Conservation (phyloP, 2,113 vertebrate genomes). For the Mesocricetus auratus region DNA sequence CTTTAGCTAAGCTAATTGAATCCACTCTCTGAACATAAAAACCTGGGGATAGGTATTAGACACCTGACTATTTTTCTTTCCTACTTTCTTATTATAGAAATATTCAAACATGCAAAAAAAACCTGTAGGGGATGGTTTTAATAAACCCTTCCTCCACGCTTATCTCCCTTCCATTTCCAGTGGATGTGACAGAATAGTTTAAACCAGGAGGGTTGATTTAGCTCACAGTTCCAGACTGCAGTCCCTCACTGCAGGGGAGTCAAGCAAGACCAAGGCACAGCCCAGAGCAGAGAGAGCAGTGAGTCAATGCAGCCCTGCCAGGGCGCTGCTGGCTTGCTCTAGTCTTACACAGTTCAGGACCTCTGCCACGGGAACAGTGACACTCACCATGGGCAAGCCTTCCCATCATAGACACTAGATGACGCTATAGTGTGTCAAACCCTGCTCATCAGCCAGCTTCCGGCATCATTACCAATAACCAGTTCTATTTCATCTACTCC, state of each 20-base stretch:
- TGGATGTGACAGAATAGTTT: not conserved
- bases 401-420: not conserved
- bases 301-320: not conserved
- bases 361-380: not conserved
- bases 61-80: not conserved
- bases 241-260: not conserved
- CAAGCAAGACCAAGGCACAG: too few species aligned
- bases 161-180: not conserved
- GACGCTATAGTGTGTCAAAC: not conserved
- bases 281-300: not conserved
- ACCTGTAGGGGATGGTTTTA: not conserved
- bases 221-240: not conserved
- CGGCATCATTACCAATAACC: not conserved
- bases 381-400: not conserved
- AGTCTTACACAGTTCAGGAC: not conserved
- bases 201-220: not conserved
- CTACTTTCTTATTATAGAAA: conserved; percentile 31
- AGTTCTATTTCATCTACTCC: not conserved
- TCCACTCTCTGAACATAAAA: not conserved
- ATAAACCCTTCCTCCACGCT: not conserved
- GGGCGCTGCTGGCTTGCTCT: not conserved
- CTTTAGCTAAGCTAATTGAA: not conserved
- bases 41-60: not conserved
- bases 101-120: not conserved
- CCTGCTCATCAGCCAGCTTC: not conserved